phyloP scores from a whole-genome alignment of 2,888 invertebrate species.

The Polydrusus cervinus region DNA sequence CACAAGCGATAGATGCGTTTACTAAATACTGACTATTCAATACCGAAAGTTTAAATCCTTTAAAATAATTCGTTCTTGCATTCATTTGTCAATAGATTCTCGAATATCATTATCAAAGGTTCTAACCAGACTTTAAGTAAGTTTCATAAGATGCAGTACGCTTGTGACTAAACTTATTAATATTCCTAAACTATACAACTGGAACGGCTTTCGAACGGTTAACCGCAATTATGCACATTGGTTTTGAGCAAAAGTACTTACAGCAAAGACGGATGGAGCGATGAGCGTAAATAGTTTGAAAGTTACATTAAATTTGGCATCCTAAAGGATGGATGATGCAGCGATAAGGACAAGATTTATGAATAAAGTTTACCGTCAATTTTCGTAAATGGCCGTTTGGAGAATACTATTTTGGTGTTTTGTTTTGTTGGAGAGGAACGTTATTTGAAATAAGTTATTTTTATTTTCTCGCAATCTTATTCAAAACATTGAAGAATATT shows the following conservation, averaged over 20 bases:
- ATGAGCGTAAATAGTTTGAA: constrained; percentile 42
- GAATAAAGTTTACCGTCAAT: constrained; percentile 48
- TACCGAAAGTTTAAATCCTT: too few relatives aligned
- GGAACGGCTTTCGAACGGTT: constrained; percentile 57
- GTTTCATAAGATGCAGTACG: too few relatives aligned
- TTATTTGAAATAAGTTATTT: constrained; percentile 5
- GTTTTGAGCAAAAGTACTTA: constrained; percentile 40
- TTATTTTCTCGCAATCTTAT: not conserved
- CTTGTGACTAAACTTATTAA: not conserved
- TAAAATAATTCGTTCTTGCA: too few relatives aligned
- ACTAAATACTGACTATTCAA: too few relatives aligned
- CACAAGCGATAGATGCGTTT: too few relatives aligned
- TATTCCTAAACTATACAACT: constrained; percentile 29
- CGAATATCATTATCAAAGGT: too few relatives aligned
- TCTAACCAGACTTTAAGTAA: too few relatives aligned
- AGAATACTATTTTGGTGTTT: constrained; percentile 25
- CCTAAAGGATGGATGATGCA: constrained; percentile 40
- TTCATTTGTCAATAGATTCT: too few relatives aligned
- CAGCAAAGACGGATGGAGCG: constrained; percentile 40
- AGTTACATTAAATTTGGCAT: constrained; percentile 49
- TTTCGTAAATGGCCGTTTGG: constrained; percentile 35
- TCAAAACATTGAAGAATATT: not conserved
- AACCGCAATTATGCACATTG: constrained; percentile 51
- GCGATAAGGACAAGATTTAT: constrained; percentile 49
- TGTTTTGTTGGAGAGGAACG: constrained; percentile 2